Conservation (phyloP, 1,140 invertebrate species). For the Ceratoteleas bidentatus region DNA sequence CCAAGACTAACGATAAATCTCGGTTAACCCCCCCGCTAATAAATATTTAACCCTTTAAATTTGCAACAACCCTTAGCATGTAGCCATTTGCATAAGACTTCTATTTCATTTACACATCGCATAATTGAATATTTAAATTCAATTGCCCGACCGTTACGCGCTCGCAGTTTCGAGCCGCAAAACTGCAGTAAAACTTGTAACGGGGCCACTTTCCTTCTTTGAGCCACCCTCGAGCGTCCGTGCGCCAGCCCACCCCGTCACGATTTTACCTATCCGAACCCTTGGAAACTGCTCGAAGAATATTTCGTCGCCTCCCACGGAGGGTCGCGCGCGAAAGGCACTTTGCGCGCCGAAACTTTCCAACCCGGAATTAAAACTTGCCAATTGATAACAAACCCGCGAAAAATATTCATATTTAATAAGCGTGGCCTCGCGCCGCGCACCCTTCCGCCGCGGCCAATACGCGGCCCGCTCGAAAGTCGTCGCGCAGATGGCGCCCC, state of each 20-base stretch:
- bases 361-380: slow-evolving; percentile 37
- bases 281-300: slow-evolving; percentile 73
- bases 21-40: slow-evolving; percentile 80
- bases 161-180: slow-evolving; percentile 81
- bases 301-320: slow-evolving; percentile 68
- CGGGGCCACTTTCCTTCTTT: slow-evolving; percentile 80
- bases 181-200: slow-evolving; percentile 83
- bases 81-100: slow-evolving; percentile 83
- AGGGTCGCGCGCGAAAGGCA: slow-evolving; percentile 32
- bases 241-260: slow-evolving; percentile 46
- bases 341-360: slow-evolving; percentile 47
- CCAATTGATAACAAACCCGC: slow-evolving; percentile 33
- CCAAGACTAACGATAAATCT: slow-evolving; percentile 77
- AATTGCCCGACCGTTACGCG: slow-evolving; percentile 80
- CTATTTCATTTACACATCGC: slow-evolving; percentile 85
- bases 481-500: slow-evolving; percentile 33
- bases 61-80: slow-evolving; percentile 81
- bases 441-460: too few species aligned
- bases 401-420: slow-evolving; percentile 48
- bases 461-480: too few species aligned
- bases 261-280: slow-evolving; percentile 66
- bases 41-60: slow-evolving; percentile 83
- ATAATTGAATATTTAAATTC: slow-evolving; percentile 84
- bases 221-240: slow-evolving; percentile 67
- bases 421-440: too few species aligned